phyloP scores from a whole-genome alignment of 2,113 vertebrate species.

The Hydrochoerus hydrochaeris region DNA sequence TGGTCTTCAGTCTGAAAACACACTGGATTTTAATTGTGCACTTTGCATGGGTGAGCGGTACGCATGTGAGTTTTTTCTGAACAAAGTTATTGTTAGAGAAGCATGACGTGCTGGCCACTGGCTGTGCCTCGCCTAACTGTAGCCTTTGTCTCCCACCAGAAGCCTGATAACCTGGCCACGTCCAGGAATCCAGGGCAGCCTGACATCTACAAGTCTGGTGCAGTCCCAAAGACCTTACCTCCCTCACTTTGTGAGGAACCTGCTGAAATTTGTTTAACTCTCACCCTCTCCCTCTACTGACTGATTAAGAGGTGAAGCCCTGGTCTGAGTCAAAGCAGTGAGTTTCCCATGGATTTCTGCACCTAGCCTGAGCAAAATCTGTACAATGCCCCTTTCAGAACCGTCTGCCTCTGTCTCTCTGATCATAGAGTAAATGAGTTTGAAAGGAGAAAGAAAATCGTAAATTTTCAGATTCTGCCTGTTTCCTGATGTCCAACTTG shows the following conservation, averaged over 20 bases:
- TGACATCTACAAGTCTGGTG: background rate
- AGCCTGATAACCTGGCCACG: background rate
- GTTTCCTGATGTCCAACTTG: background rate
- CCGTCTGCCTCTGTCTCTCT: background rate
- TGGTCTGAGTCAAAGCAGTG: background rate
- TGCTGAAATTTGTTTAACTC: background rate
- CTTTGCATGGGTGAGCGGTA: background rate
- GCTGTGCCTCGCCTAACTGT: too few relatives aligned
- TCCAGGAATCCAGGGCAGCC: fast-evolving
- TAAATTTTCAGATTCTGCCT: background rate
- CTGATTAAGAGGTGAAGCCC: fast-evolving
- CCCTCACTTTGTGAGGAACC: background rate
- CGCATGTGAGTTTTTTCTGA: background rate
- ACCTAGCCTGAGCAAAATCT: background rate
- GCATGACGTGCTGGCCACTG: fast-evolving
- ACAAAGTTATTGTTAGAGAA: background rate
- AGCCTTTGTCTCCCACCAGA: background rate
- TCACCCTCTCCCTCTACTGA: background rate
- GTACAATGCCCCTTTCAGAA: background rate
- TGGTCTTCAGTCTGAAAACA: background rate
- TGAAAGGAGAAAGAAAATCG: background rate
- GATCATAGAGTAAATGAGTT: background rate
- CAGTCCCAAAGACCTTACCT: background rate
- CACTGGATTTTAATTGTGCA: background rate
- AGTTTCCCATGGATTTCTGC: background rate